A percentile compares a stretch with the other conserved stretches of the same genome.
These are phyloP conservation scores for Venturia canescens DNA, from an alignment of 1,140 invertebrate genomes.

Conservation along the genomic window DNA sequence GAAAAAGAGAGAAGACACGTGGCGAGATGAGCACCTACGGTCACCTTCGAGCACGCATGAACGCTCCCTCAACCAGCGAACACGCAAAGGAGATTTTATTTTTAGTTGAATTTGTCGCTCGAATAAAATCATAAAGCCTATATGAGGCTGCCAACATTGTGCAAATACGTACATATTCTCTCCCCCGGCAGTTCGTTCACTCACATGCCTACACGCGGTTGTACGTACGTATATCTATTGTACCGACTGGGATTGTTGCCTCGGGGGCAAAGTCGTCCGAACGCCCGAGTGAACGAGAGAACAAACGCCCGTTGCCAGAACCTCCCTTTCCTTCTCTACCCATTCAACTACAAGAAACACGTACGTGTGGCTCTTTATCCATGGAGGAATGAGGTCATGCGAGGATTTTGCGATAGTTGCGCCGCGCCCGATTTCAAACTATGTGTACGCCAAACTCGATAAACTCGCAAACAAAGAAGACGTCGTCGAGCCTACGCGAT, in stretches of 20 bases:
- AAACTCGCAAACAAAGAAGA: conserved; percentile 49
- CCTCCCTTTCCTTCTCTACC: neutral
- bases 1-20: neutral
- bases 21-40: conserved; percentile 52
- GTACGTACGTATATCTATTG: neutral
- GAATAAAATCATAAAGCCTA: conserved; percentile 70
- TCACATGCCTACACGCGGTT: neutral
- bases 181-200: neutral
- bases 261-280: conserved; percentile 41
- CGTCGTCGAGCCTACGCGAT: neutral
- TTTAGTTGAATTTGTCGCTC: conserved; percentile 75
- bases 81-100: conserved; percentile 71
- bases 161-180: conserved; percentile 20
- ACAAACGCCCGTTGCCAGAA: neutral
- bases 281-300: conserved; percentile 45
- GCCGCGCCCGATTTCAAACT: neutral
- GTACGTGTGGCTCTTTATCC: neutral
- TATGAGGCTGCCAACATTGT: conserved; percentile 36
- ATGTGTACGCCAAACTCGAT: conserved; percentile 12
- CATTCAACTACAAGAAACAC: neutral
- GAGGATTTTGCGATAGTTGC: conserved; percentile 15
- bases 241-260: conserved; percentile 28
- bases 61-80: conserved; percentile 59
- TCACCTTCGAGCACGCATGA: conserved; percentile 66
- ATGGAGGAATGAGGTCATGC: conserved; percentile 19